phyloP scores from a whole-genome alignment of 2,888 invertebrate genomes.

The Drosophila yooni region DNA sequence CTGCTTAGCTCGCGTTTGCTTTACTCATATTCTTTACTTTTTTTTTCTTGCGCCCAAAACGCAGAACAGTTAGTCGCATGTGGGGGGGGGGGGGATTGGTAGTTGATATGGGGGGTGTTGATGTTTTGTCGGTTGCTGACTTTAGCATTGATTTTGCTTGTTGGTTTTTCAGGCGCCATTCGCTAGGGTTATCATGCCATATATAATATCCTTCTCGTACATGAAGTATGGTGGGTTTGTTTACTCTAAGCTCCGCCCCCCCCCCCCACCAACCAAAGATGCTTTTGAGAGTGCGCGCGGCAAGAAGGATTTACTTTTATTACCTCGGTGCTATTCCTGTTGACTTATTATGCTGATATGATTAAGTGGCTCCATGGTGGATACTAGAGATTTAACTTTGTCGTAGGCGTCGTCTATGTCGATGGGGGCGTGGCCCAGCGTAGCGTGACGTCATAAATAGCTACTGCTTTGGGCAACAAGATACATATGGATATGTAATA shows the following conservation, averaged over 20 bases:
- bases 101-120: too few relatives aligned
- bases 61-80: constrained; percentile 15
- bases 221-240: not conserved
- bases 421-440: constrained; percentile 22
- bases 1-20: constrained; percentile 27
- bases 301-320: constrained; percentile 82
- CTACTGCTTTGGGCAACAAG: constrained; percentile 13
- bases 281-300: constrained; percentile 41
- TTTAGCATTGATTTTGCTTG: constrained; percentile 58
- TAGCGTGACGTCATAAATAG: constrained; percentile 11
- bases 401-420: constrained; percentile 12
- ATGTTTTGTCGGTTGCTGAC: constrained; percentile 17
- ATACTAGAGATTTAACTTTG: constrained; percentile 35
- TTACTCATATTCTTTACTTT: constrained; percentile 46
- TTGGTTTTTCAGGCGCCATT: constrained; percentile 33
- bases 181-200: constrained; percentile 32
- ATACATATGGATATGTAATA: constrained; percentile 1
- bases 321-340: constrained; percentile 60
- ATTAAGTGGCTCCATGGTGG: constrained; percentile 66
- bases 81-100: not conserved
- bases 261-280: not conserved
- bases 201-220: not conserved
- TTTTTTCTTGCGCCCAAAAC: constrained; percentile 18
- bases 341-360: constrained; percentile 80
- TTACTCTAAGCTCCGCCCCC: not conserved